Conservation (phyloP, 2,113 vertebrate genomes). For the Cryptotis parvus region DNA sequence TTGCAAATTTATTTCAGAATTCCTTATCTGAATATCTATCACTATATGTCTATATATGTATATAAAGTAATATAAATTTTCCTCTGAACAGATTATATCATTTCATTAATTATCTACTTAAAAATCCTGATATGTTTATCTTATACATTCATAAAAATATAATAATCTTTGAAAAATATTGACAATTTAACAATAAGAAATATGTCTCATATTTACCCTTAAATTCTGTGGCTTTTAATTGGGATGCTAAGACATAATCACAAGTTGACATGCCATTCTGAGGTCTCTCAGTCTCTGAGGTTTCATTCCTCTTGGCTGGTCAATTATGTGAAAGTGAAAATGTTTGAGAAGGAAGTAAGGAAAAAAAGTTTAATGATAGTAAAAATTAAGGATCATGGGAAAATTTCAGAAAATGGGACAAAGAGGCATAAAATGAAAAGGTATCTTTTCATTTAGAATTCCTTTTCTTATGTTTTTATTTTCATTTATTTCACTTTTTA, state of each 20-base stretch:
- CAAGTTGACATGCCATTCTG: neutral
- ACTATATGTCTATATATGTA: no score
- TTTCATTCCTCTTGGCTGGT: conserved; percentile 15
- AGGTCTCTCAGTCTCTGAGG: neutral
- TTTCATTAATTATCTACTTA: conserved; percentile 44
- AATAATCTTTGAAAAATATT: conserved; percentile 54
- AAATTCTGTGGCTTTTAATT: conserved; percentile 50
- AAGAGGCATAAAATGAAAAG: neutral
- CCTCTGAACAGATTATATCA: neutral
- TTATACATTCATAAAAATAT: conserved; percentile 42
- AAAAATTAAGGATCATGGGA: conserved; percentile 1
- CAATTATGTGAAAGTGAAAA: conserved; percentile 30
- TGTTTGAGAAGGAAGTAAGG: neutral
- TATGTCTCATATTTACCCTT: conserved; percentile 19
- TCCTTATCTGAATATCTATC: conserved; percentile 49
- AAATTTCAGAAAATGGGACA: conserved; percentile 23
- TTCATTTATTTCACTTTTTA: neutral
- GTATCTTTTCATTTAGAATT: neutral
- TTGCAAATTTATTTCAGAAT: conserved; percentile 50
- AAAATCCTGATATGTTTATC: conserved; percentile 49
- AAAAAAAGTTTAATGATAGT: conserved; percentile 17
- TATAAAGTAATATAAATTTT: conserved; percentile 36
- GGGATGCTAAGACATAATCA: neutral
- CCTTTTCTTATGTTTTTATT: neutral
- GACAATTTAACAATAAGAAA: conserved; percentile 38